Evolutionary conservation across 1,140 invertebrate species (phyloP), one percentile per base, ranked within the genome.

Genomic region (Thaumetopoea pityocampa): DNA sequence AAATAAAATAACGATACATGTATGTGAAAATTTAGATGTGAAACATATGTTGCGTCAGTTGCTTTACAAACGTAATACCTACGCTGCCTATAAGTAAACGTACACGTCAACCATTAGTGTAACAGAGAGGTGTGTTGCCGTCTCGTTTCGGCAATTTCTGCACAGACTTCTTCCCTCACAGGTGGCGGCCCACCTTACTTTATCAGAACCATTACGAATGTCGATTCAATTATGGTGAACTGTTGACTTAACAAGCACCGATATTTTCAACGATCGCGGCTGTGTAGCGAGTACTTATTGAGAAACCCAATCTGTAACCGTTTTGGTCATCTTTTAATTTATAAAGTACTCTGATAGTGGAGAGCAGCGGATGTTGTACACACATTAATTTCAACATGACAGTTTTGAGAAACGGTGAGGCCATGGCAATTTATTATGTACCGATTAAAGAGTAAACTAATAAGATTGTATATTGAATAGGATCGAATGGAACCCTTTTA

Each of bases 181-280:
- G 44, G 60, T 62, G 50, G 32, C 47, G 26, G 38, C 29, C 34
- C 40, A 43, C 53, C 28, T 55, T 45, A 41, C 42, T 51, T 49
- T 51, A 49, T 51, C 50, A 32, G 42, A 38, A 53, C 38, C 50
- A 67, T 59, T 65, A 63, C 51, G 53, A 57, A 67, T 60, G 58
- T 65, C 58, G 62, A 67, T 66, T 67, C 67, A 69, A 71, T 71
- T 74, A 62, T 65, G 55, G 52, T 57, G 61, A 65, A 64, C 45
- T 74, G 70, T 69, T 69, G 63, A 69, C 52, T 62, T 54, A 58
- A 54, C 42, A 42, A 53, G 58, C 49, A 51, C 43, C 53, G 50
- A 58, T 61, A 59, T 67, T 63, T 64, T 66, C 60, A 56, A 41
- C 35, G 49, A 51, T 53, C 45, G 48, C 15, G 34, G 22, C 34